A percentile compares a stretch with the other conserved stretches of the same genome.
Evolutionary conservation across 2,797 vertebrate species (phyloP).

Genomic region (Steatocranus sp.): DNA sequence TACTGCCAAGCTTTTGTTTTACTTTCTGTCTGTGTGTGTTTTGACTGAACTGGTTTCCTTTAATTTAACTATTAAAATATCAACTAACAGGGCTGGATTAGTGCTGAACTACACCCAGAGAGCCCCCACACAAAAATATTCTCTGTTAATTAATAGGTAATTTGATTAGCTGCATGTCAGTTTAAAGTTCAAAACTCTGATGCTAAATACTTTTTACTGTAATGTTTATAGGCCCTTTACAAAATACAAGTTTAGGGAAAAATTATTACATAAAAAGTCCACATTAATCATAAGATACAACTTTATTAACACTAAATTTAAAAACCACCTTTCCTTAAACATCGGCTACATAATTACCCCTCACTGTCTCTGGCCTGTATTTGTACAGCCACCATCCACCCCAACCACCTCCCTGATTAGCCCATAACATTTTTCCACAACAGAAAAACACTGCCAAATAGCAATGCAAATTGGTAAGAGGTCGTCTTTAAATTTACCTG

Average conservation of each 20-base stretch:
- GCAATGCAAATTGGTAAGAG: not conserved
- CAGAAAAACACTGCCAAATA: accelerated
- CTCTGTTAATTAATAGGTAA: not conserved
- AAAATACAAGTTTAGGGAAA: accelerated
- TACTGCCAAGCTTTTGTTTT: not conserved
- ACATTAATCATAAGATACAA: not conserved
- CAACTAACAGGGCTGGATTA: not conserved
- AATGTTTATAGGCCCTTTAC: not conserved
- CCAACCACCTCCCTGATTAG: not conserved
- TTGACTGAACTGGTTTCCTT: not conserved
- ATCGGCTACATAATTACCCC: not conserved
- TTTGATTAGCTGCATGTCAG: not conserved
- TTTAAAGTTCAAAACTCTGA: not conserved
- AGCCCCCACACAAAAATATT: not conserved
- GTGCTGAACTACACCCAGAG: not conserved
- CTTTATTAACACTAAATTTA: not conserved
- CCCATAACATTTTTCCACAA: not conserved
- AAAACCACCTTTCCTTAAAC: not conserved
- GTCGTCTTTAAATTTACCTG: not conserved
- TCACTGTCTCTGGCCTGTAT: not conserved
- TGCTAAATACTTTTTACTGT: not conserved
- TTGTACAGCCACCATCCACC: not conserved
- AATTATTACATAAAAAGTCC: not conserved
- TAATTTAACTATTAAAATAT: not conserved
- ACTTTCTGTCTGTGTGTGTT: not conserved